Base-by-base conservation (phyloP, 1,140 invertebrate species). In the Panagrolaimus sp. region DNA sequence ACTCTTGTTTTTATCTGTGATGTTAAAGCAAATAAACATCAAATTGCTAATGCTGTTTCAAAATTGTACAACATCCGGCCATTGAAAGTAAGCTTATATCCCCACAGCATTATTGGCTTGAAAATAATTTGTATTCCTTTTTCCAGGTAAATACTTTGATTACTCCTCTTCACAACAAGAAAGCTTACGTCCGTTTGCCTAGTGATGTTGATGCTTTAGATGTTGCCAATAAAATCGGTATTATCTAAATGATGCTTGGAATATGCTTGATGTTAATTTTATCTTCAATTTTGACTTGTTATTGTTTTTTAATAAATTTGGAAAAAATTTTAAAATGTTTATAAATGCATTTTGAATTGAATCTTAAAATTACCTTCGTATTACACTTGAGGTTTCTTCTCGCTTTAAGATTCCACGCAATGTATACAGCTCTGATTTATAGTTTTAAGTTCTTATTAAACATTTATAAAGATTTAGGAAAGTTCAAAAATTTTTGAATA, bases 1-100 rank as follows among this genome's bases (percentile, higher is more conserved):
- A 99, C 96, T 5, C 86, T 99, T 73, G 96, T 99, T 53, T 99
- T 99, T 84, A 91, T 98, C 85, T 93, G 97, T 13, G 91, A 99
- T 84, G 89, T 91, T 23, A 88, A 89, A 78, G 91, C 96, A n/a
- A 98, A 98, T 87, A 99, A 99, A 85, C 91, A 92, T 81, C 93
- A 96, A 81, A 92, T 99, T 75, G 93, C 91, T 82, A 88, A 89
- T 66, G 87, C 88, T 70, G 93, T 98, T 11, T 96, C 97, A 85
- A 96, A 98, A 85, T 85, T 98, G 70, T 99, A 98, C 82, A 92
- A 98, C 83, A 94, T 98, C 84, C 92, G 97, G 87, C 93, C 96
- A 61, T 89, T 91, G 67, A 98, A 97, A 89, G 94, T 99, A 23
- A 98, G 98, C 86, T 95, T 93, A 72, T 67, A 70, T 25, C 14